phyloP scores from a whole-genome alignment of 2,113 vertebrate species.

The Herpailurus yagouaroundi region DNA sequence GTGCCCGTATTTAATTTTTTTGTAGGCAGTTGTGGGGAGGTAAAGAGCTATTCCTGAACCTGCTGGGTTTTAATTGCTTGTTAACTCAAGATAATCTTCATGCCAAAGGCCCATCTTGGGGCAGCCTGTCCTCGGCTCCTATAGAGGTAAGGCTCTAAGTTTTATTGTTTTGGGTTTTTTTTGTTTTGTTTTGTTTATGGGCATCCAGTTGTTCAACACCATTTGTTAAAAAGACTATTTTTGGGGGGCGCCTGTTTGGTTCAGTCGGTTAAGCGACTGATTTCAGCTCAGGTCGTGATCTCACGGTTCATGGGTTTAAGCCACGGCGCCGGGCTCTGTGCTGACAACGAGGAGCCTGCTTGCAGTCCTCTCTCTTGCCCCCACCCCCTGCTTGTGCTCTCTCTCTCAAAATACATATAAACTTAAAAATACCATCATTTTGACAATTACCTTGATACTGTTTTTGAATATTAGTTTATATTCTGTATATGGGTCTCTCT shows the following conservation, averaged over 20 bases:
- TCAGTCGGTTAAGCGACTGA: too few species aligned
- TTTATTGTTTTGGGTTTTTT: neutral
- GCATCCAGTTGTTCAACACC: neutral
- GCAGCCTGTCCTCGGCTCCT: neutral
- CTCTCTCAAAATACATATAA: too few species aligned
- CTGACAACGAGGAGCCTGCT: too few species aligned
- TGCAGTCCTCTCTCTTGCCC: too few species aligned
- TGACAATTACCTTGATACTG: neutral
- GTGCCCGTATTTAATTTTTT: neutral
- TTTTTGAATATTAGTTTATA: neutral
- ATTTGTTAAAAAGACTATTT: neutral
- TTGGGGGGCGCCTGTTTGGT: too few species aligned
- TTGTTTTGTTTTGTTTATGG: neutral
- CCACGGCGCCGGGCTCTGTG: too few species aligned
- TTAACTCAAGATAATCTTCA: neutral
- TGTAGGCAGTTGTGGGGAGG: neutral
- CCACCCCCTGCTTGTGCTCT: too few species aligned
- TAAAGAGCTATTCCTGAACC: neutral
- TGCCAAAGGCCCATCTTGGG: neutral
- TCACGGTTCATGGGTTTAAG: too few species aligned
- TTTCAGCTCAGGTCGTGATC: too few species aligned
- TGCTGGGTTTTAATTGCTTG: neutral
- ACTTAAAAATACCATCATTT: neutral
- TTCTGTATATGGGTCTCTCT: neutral
- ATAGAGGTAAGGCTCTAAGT: neutral